A percentile compares a stretch with the other conserved stretches of the same genome.
phyloP scores from a whole-genome alignment of 2,113 vertebrate genomes.

The Anolis carolinensis region DNA sequence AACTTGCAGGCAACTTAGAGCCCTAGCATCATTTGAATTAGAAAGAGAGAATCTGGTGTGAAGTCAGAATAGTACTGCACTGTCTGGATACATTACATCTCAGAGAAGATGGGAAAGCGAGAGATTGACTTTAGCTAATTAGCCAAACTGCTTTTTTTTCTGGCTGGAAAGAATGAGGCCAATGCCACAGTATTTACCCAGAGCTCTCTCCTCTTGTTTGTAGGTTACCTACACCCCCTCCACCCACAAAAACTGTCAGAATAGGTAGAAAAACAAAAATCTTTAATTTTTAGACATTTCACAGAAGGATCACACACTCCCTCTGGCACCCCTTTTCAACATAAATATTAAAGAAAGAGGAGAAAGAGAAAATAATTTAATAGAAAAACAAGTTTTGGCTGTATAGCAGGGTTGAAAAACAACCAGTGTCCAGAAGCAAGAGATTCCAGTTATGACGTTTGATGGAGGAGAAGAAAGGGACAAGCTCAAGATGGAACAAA shows the following conservation, averaged over 20 bases:
- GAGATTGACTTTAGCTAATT: constrained; percentile 13
- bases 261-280: not conserved
- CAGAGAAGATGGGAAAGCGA: not conserved
- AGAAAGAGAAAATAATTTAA: not conserved
- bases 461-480: not conserved
- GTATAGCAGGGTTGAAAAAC: not conserved
- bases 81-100: not conserved
- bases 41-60: not conserved
- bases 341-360: not conserved
- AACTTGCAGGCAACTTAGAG: not conserved
- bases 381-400: not conserved
- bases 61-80: not conserved
- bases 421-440: not conserved
- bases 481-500: not conserved
- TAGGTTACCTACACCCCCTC: not conserved
- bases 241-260: not conserved
- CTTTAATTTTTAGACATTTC: not conserved
- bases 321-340: not conserved
- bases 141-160: not conserved
- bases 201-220: not conserved
- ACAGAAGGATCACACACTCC: not conserved
- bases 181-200: not conserved
- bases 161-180: not conserved
- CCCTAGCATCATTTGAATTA: not conserved
- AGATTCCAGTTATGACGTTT: not conserved